Evolutionary conservation across 2,797 vertebrate species (phyloP), one percentile per base, ranked within the genome.

Genomic region (Somateria mollissima): DNA sequence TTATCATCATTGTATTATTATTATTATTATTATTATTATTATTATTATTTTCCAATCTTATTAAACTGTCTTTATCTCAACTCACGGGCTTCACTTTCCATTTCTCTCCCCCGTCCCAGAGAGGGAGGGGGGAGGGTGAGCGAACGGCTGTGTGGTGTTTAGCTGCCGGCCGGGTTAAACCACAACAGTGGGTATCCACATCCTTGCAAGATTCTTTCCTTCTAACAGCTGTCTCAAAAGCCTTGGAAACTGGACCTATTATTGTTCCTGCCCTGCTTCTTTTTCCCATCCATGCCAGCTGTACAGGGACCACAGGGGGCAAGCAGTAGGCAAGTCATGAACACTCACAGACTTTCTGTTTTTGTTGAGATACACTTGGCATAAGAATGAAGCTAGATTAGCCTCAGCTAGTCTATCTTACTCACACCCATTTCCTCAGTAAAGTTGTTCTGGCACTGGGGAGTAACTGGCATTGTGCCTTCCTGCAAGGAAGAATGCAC

Each of bases 311-410:
- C 41, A 22, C 54, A 64, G 54, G 47, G 87, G 57, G 34, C 74
- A 51, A 0, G 0, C 51, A 30, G 47, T 0, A 30, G 25, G 32
- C 34, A 49, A 43, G 5, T 11, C 65, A 53, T 6, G 21, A 45
- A 36, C 28, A 32, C n/a, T 64, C 30, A 10, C 15, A 7, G 51
- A 12, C 57, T 30, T 90, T 62, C 69, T 3, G 0, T 61, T 71
- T 65, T 56, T 24, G n/a, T 21, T 21, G 81, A 62, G 84, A 53
- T 62, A 74, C 53, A 5, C n/a, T 74, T 73, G 72, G 89, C 74
- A 61, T 17, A 39, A 54, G n/a, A 41, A 19, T 7, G 77, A 86
- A 84, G 60, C 39, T 47, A 36, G 27, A 0, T 3, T 56, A 87
- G 47, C 47, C 60, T 62, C 56, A 14, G 56, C 49, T 49, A 32